These are phyloP conservation scores for Balaenoptera acutorostrata DNA, from an alignment of 2,113 vertebrate species.

Conservation along the genomic window DNA sequence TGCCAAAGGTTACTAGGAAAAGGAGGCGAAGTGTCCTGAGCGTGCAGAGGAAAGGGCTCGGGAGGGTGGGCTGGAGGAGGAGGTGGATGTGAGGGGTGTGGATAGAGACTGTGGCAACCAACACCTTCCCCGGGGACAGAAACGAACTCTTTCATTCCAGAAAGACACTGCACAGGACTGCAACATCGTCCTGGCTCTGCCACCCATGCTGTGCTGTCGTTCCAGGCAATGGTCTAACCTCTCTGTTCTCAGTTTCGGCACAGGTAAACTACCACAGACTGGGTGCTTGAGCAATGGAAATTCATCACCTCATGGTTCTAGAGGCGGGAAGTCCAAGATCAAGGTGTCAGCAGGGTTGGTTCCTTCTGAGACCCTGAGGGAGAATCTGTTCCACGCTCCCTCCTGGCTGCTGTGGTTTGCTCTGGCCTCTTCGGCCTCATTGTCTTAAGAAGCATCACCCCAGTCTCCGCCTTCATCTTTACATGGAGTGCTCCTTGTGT, in stretches of 20 bases:
- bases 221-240: rapidly evolving
- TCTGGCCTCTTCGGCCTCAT: background rate
- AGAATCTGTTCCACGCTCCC: rapidly evolving
- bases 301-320: rapidly evolving
- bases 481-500: background rate
- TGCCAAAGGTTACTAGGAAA: background rate
- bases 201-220: rapidly evolving
- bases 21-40: rapidly evolving
- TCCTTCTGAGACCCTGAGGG: rapidly evolving
- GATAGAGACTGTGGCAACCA: background rate
- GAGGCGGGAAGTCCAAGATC: background rate
- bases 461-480: background rate
- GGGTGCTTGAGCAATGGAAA: background rate
- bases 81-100: rapidly evolving
- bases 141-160: rapidly evolving
- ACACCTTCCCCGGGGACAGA: rapidly evolving
- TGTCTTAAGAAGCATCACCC: background rate
- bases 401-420: rapidly evolving
- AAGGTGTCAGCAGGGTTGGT: rapidly evolving
- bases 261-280: background rate
- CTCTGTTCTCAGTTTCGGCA: background rate
- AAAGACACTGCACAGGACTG: rapidly evolving
- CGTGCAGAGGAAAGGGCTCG: background rate
- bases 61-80: background rate
- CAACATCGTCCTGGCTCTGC: rapidly evolving